These are phyloP conservation scores for Paralichthys olivaceus DNA, from an alignment of 2,113 vertebrate species.

Conservation along the genomic window DNA sequence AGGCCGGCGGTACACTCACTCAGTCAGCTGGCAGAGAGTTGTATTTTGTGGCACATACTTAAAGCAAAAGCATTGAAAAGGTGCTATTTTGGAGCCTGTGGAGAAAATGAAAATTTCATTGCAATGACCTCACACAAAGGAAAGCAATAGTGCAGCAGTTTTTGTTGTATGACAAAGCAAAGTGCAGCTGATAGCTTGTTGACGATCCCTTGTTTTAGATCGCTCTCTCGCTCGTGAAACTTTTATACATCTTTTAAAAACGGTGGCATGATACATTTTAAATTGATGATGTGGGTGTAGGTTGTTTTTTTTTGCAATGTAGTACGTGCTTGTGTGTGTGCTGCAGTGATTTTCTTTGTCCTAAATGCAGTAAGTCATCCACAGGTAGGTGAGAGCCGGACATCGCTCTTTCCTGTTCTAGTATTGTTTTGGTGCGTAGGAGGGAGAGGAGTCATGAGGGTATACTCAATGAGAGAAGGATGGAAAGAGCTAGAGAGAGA, in stretches of 20 bases:
- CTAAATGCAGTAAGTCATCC: slow-evolving; percentile 42
- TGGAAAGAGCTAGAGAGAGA: slow-evolving; percentile 21
- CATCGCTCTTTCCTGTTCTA: slow-evolving; percentile 55
- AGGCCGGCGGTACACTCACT: background rate
- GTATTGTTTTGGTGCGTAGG: slow-evolving; percentile 67
- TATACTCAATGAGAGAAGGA: slow-evolving; percentile 57
- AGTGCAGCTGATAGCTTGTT: background rate
- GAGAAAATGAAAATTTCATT: background rate
- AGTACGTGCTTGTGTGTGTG: background rate
- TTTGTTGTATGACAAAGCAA: background rate
- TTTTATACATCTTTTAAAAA: background rate
- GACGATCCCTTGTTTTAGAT: background rate
- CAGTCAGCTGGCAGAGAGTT: background rate
- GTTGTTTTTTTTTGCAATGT: background rate
- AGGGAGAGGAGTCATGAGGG: slow-evolving; percentile 57
- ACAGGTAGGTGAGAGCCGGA: slow-evolving; percentile 58
- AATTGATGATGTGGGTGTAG: background rate
- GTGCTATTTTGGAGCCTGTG: slow-evolving; percentile 4
- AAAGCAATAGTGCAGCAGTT: background rate
- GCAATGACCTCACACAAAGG: background rate
- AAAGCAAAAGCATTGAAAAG: background rate
- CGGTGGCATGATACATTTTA: background rate
- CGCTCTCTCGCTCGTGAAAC: background rate
- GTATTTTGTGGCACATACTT: background rate
- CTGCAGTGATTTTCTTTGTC: slow-evolving; percentile 5